A percentile compares a stretch with the other conserved stretches of the same genome.
Conservation (phyloP, 2,888 invertebrate species). For the Autographa pulchrina region DNA sequence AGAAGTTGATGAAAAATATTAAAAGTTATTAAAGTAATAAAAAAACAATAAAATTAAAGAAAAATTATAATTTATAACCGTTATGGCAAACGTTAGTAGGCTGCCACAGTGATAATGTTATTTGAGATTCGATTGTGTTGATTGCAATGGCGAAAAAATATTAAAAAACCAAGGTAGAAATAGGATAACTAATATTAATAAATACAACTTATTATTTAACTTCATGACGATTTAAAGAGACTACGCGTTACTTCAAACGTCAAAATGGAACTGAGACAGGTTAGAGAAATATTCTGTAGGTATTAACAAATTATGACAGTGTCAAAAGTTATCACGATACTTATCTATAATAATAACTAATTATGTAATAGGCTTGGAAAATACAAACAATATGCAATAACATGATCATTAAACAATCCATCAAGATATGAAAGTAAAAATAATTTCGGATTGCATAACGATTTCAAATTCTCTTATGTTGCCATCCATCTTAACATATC, state of each 20-base stretch:
- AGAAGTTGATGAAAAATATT: no score
- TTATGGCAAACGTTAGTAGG: no score
- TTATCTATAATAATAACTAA: constrained; percentile 42
- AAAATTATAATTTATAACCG: no score
- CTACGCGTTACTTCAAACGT: not conserved
- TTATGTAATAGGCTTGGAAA: constrained; percentile 45
- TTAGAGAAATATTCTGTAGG: constrained; percentile 17
- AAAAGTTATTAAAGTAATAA: no score
- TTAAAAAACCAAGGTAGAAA: constrained; percentile 47
- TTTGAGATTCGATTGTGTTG: not conserved
- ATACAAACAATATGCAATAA: constrained; percentile 43
- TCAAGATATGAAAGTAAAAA: constrained; percentile 38
- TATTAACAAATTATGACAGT: constrained; percentile 23
- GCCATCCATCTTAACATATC: not conserved
- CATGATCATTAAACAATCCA: constrained; percentile 44
- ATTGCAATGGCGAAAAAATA: constrained; percentile 13
- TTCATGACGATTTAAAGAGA: constrained; percentile 20
- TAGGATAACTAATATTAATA: constrained; percentile 30
- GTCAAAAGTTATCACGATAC: constrained; percentile 50
- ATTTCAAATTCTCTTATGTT: constrained; percentile 21
- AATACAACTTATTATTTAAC: constrained; percentile 27
- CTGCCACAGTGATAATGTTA: not conserved
- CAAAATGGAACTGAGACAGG: constrained; percentile 19
- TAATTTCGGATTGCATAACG: constrained; percentile 32
- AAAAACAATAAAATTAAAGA: no score